Evolutionary conservation across 2,888 invertebrate species (phyloP).

Genomic region (Rhabditoides inermis): DNA sequence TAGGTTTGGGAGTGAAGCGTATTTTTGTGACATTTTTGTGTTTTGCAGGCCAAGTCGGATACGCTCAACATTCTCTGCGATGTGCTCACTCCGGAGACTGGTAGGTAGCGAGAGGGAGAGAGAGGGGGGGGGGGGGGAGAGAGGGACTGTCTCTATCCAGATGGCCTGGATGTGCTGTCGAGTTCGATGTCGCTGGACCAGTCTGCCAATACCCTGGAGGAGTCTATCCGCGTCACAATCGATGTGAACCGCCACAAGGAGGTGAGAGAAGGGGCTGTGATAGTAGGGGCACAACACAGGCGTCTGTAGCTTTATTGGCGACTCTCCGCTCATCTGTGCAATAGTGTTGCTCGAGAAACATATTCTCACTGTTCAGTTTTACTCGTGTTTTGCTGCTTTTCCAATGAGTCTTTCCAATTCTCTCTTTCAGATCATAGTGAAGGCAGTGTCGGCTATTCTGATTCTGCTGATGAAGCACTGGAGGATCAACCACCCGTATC

Average conservation of each 20-base stretch:
- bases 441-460: conserved; percentile 82
- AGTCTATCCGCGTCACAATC: conserved; percentile 65
- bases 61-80: conserved; percentile 97
- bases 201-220: conserved; percentile 38
- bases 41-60: conserved; percentile 91
- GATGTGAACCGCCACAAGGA: conserved; percentile 92
- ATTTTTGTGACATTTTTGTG: too few relatives aligned
- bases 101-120: too few relatives aligned
- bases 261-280: conserved; percentile 10
- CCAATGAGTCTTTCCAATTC: too few relatives aligned
- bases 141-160: too few relatives aligned
- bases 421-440: conserved; percentile 82
- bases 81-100: conserved; percentile 68
- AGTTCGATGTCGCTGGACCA: conserved; percentile 47
- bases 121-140: too few relatives aligned
- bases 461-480: conserved; percentile 88
- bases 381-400: background rate
- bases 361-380: background rate
- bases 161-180: conserved; percentile 48
- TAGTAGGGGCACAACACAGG: background rate
- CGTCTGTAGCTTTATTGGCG: too few relatives aligned
- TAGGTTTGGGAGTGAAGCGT: too few relatives aligned
- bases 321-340: background rate
- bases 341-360: background rate
- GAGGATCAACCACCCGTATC: conserved; percentile 91